A percentile compares a stretch with the other conserved stretches of the same genome.
Evolutionary conservation across 2,113 vertebrate species (phyloP).

Genomic region (Pogona vitticeps): DNA sequence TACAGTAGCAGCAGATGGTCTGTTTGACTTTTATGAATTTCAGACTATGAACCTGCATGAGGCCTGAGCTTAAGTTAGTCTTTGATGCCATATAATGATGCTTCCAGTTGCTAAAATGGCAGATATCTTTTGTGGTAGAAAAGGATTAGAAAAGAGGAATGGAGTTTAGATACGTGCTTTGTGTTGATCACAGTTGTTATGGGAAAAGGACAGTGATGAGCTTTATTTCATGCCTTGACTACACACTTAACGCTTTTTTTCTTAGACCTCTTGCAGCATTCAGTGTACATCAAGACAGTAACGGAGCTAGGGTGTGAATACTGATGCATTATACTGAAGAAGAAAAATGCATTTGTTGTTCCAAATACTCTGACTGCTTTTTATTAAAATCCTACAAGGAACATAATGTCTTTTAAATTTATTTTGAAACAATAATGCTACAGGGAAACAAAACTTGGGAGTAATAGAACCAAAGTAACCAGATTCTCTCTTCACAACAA

Average conservation of each 20-base stretch:
- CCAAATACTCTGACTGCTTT: not conserved
- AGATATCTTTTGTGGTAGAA: not conserved
- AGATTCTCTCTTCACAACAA: too few relatives aligned
- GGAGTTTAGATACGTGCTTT: not conserved
- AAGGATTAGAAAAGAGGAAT: not conserved
- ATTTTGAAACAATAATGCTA: too few relatives aligned
- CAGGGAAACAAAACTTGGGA: too few relatives aligned
- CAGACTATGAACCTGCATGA: not conserved
- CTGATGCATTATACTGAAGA: conserved; percentile 32
- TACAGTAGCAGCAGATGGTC: conserved; percentile 14
- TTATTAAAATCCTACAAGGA: not conserved
- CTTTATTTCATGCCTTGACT: not conserved
- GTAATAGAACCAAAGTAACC: too few relatives aligned
- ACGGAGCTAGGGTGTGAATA: conserved; percentile 5
- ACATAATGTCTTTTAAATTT: not conserved
- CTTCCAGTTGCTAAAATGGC: not conserved
- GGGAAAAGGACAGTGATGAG: not conserved
- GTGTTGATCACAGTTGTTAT: not conserved
- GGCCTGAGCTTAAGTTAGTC: conserved; percentile 7
- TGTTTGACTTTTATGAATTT: not conserved
- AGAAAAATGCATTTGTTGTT: not conserved
- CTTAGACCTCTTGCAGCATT: not conserved
- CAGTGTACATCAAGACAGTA: not conserved
- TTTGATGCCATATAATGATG: not conserved
- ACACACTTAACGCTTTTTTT: not conserved